phyloP scores from a whole-genome alignment of 2,888 invertebrate genomes.

The Ophioninae sp. region DNA sequence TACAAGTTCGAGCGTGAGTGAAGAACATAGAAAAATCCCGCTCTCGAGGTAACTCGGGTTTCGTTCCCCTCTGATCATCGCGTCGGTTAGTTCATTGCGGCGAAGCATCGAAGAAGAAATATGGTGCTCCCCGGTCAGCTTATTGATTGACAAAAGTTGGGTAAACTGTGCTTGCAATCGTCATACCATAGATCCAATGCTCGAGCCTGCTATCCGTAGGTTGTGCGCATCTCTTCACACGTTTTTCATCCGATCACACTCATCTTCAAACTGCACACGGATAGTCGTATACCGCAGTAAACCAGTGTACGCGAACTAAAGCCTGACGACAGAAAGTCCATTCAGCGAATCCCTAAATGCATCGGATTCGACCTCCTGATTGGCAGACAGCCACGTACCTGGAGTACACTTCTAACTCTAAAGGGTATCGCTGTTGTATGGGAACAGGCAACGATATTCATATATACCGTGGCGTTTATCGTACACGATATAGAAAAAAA shows the following conservation, averaged over 20 bases:
- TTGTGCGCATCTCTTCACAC: conserved; percentile 8
- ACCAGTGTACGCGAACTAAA: background rate
- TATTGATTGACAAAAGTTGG: conserved; percentile 72
- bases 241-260: background rate
- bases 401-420: background rate
- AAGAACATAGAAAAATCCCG: conserved; percentile 30
- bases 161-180: conserved; percentile 61
- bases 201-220: conserved; percentile 6
- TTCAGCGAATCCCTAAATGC: background rate
- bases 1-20: conserved; percentile 4
- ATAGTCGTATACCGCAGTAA: background rate
- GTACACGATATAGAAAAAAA: background rate
- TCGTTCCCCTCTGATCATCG: conserved; percentile 42
- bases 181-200: conserved; percentile 17
- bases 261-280: conserved; percentile 2
- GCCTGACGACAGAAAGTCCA: conserved; percentile 1
- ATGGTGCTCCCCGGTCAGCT: conserved; percentile 70
- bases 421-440: conserved; percentile 20
- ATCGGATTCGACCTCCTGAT: conserved; percentile 6
- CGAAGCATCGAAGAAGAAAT: conserved; percentile 71
- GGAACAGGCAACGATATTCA: background rate
- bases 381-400: background rate
- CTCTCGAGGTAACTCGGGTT: conserved; percentile 20
- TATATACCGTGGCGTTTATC: too few species aligned
- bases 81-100: conserved; percentile 53